These are phyloP conservation scores for Sympetrum striolatum DNA, from an alignment of 2,888 invertebrate species.

Conservation along the genomic window DNA sequence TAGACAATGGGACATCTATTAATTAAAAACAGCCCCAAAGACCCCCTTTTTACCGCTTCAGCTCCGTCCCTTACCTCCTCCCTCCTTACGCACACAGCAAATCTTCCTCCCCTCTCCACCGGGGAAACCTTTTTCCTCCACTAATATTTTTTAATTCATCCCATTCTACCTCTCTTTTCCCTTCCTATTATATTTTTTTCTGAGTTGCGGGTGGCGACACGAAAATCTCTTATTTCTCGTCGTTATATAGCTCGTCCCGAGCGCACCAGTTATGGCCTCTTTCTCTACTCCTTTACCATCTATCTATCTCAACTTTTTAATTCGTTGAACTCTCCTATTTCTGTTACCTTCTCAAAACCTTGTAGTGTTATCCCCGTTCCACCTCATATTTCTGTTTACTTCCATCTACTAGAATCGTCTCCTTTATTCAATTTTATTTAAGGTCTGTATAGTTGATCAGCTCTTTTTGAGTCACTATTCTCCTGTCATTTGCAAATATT, in stretches of 20 bases:
- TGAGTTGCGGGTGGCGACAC: neutral
- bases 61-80: neutral
- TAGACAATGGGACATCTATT: conserved; percentile 41
- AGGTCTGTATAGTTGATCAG: no score
- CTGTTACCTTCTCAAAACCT: no score
- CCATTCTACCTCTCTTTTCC: neutral
- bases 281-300: neutral
- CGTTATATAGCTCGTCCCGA: neutral
- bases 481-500: no score
- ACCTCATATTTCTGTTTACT: neutral
- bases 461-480: no score
- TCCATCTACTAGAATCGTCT: neutral
- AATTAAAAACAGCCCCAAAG: conserved; percentile 21
- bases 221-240: neutral
- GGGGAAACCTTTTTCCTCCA: neutral
- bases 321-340: neutral
- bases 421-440: no score
- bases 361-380: no score
- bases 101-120: neutral
- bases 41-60: neutral
- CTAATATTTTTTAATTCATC: neutral
- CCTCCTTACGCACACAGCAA: neutral
- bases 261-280: neutral
- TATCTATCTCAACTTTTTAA: neutral
- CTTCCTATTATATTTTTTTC: neutral